These are phyloP conservation scores for Sialis lutaria DNA, from an alignment of 2,888 invertebrate species.

Conservation along the genomic window DNA sequence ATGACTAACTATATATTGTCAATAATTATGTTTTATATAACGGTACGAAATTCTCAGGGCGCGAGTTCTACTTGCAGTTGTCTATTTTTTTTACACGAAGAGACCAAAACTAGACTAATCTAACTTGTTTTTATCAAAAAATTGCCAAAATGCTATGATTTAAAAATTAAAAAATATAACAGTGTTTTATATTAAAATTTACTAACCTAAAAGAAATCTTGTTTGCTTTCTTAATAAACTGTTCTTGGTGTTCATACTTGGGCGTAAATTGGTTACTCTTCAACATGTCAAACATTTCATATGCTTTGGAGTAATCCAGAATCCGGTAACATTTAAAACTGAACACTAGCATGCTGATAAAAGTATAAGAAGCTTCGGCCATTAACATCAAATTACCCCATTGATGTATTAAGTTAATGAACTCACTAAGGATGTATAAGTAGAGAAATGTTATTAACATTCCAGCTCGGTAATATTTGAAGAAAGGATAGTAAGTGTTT, in stretches of 20 bases:
- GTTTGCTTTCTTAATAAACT: neutral
- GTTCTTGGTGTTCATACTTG: neutral
- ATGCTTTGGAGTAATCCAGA: neutral
- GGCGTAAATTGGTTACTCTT: neutral
- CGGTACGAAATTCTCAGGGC: too few species aligned
- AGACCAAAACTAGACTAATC: too few species aligned
- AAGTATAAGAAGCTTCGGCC: neutral
- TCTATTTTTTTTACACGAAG: too few species aligned
- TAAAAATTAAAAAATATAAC: too few species aligned
- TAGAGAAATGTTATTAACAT: neutral
- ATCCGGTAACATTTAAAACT: neutral
- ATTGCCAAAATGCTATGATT: too few species aligned
- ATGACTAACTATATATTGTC: too few species aligned
- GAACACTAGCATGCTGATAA: neutral
- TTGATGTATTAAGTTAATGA: neutral
- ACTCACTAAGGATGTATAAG: neutral
- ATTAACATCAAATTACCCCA: neutral
- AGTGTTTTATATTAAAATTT: too few species aligned
- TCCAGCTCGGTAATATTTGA: neutral
- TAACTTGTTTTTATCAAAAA: too few species aligned
- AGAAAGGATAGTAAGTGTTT: neutral
- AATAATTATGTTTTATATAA: too few species aligned
- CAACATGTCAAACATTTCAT: neutral
- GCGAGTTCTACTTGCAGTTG: too few species aligned
- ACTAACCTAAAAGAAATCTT: neutral